Evolutionary conservation across 2,797 vertebrate genomes (phyloP), one percentile per base, ranked within the genome.

Genomic region (Bradypodion pumilum): DNA sequence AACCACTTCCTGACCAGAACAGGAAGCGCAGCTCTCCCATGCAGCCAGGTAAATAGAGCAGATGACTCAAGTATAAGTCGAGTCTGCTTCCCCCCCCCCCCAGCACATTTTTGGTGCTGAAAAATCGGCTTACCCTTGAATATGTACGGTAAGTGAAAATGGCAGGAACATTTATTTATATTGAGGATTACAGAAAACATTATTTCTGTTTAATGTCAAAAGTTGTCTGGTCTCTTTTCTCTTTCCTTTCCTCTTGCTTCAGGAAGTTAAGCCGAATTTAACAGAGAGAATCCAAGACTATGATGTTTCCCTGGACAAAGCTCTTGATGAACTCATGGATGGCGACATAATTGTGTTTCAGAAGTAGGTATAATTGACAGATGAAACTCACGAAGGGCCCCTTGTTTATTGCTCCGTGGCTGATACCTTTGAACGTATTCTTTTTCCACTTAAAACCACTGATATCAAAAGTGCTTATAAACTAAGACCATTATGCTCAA

Each of bases 231-330:
- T 21, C 5, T 73, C 21, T 5, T 66, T 0, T 78, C 44, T 83
- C 25, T 1, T 44, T 29, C 42, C 21, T 86, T 15, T 63, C 56
- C 85, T 44, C 93, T 81, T 23, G 4, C 86, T 95, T 4, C 91
- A 99, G 99, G 99, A 99, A 99, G 99, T 99, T 97, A 99, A 99
- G 95, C 99, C 98, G 96, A 99, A 99, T 96, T 97, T 99, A 98
- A 99, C 98, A 12, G 99, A 99, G 95, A 97, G 98, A 94, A 99
- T 99, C 96, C 98, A 99, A 96, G 98, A 99, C 95, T 99, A 99
- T 81, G 98, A 99, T 85, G 98, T 99, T 91, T 99, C 98, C 94
- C 97, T 99, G 95, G 99, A 99, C 96, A 99, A 99, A 96, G 99
- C 98, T 96, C 97, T 99, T 56, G 98, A 99, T 84, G 99, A 99